Evolutionary conservation across 2,797 vertebrate genomes (phyloP), one percentile per base, ranked within the genome.

Genomic region (Geotrypetes seraphini): DNA sequence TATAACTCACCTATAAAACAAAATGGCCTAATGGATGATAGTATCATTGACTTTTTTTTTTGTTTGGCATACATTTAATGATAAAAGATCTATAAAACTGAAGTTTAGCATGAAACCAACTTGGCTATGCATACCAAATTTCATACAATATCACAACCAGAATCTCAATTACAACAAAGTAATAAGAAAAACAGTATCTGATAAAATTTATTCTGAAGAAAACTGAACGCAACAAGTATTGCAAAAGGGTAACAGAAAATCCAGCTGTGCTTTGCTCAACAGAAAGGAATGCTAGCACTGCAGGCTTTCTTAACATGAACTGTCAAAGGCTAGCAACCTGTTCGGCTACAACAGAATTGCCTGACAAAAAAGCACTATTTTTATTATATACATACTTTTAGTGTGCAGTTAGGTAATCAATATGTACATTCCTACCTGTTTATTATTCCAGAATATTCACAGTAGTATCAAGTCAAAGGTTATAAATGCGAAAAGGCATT

Each of bases 341-440:
- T 58, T 57, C 60, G 68, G 57, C 45, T 61, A 36, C 42, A 16
- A 46, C 32, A 46, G 25, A 23, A 25, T 47, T 30, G 68, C 56
- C 70, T 67, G 73, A 57, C 55, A 63, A 73, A 65, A 65, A 51
- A 57, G 61, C 48, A 37, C 20, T 28, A 62, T 60, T 69, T 69
- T 59, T n/a, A 53, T 39, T 89, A 86, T 88, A 79, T 87, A 90
- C 85, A 80, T 31, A 28, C 52, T 52, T 66, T 63, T 61, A 75
- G 78, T 89, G 88, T 89, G 89, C 86, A 90, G 89, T 66, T 87
- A 66, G 79, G 85, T 83, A 75, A 69, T 83, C 66, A 60, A 69
- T 82, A 74, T 60, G 70, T 74, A 78, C 74, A 80, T 78, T 83
- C 69, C 73, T 81, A 73, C 65, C 74, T 71, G 57, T 72, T 72